phyloP scores from a whole-genome alignment of 2,797 vertebrate species.

The Eulemur rubriventer region DNA sequence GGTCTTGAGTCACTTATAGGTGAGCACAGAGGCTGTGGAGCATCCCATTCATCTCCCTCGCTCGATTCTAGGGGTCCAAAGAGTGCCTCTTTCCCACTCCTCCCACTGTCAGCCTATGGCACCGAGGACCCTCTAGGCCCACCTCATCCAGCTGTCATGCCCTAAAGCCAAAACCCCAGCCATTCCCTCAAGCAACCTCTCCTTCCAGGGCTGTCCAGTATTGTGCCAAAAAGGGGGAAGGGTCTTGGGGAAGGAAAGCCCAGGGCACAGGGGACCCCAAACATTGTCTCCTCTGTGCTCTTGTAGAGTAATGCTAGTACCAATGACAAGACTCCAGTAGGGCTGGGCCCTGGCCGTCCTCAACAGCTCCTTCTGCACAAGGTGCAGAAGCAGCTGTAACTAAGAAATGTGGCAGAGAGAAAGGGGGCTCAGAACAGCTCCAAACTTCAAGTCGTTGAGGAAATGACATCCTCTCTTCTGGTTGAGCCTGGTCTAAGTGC shows the following conservation, averaged over 20 bases:
- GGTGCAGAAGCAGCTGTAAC: neutral
- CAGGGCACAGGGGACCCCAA: neutral
- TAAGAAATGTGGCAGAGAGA: neutral
- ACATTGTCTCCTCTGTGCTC: neutral
- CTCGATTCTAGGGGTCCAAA: neutral
- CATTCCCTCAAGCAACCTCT: neutral
- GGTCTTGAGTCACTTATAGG: neutral
- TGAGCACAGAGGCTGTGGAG: neutral
- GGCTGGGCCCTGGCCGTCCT: neutral
- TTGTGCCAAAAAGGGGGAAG: neutral
- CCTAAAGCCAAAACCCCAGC: neutral
- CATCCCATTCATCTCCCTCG: neutral
- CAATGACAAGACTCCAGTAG: neutral
- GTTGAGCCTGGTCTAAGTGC: neutral
- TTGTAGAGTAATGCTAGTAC: neutral
- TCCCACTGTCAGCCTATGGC: neutral
- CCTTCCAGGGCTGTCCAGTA: neutral
- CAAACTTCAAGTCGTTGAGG: neutral
- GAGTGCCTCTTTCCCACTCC: neutral
- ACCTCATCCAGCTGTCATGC: neutral
- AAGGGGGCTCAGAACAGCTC: neutral
- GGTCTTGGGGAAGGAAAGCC: neutral
- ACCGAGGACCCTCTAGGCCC: rapidly evolving
- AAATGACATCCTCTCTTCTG: neutral
- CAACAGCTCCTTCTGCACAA: neutral